phyloP scores from a whole-genome alignment of 2,113 vertebrate genomes.

The Dissostichus mawsoni region DNA sequence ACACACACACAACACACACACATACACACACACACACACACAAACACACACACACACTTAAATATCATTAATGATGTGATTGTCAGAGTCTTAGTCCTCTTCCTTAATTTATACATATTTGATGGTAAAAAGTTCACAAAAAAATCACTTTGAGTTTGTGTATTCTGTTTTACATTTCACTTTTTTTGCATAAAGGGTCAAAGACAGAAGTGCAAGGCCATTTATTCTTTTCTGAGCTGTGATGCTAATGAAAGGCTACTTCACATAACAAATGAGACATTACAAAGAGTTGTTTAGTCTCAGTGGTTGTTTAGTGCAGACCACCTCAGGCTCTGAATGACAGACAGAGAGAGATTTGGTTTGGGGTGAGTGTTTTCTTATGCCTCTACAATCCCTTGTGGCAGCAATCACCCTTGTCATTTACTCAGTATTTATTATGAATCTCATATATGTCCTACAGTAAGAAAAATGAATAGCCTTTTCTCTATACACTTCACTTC shows the following conservation, averaged over 20 bases:
- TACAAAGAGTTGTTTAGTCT: slow-evolving; percentile 82
- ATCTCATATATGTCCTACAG: slow-evolving; percentile 24
- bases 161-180: slow-evolving; percentile 6
- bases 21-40: too few relatives aligned
- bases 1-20: too few relatives aligned
- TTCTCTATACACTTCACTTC: background rate
- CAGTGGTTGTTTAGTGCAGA: slow-evolving; percentile 67
- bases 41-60: background rate
- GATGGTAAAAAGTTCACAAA: background rate
- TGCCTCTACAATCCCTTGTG: slow-evolving; percentile 48
- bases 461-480: slow-evolving; percentile 8
- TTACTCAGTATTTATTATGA: slow-evolving; percentile 49
- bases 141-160: background rate
- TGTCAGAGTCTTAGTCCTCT: background rate
- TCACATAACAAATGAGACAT: slow-evolving; percentile 68
- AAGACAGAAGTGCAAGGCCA: slow-evolving; percentile 18
- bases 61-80: background rate
- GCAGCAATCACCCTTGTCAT: slow-evolving; percentile 53
- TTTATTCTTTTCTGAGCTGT: slow-evolving; percentile 44
- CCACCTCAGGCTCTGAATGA: slow-evolving; percentile 67
- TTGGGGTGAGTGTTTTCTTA: slow-evolving; percentile 64
- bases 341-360: slow-evolving; percentile 60
- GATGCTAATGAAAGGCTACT: slow-evolving; percentile 69
- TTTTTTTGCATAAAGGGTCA: slow-evolving; percentile 26
- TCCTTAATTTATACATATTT: too few relatives aligned